These are phyloP conservation scores for Lathronympha strigana DNA, from an alignment of 2,888 invertebrate genomes.

Conservation along the genomic window DNA sequence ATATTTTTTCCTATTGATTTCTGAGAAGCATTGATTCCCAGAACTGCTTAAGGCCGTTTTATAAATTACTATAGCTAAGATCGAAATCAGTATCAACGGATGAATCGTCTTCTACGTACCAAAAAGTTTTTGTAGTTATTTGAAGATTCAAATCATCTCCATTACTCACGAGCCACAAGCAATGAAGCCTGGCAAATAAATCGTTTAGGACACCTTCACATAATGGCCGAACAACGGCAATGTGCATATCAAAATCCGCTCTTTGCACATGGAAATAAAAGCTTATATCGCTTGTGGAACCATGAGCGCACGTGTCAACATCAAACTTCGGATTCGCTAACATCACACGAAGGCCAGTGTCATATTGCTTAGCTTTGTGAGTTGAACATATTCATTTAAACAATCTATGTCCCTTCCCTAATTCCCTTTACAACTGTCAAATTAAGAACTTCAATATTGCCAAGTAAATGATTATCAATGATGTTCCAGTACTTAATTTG, in stretches of 20 bases:
- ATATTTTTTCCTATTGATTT: constrained; percentile 5
- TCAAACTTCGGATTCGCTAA: constrained; percentile 36
- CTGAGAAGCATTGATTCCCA: background rate
- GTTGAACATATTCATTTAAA: background rate
- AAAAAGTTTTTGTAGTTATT: background rate
- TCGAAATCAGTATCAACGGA: background rate
- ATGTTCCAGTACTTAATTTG: too few relatives aligned
- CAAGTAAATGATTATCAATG: background rate
- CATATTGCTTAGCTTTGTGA: constrained; percentile 29
- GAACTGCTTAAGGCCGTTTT: background rate
- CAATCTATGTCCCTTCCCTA: background rate
- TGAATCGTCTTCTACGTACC: background rate
- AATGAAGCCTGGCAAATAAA: constrained; percentile 12
- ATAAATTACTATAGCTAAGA: background rate
- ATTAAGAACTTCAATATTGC: background rate
- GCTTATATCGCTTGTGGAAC: background rate
- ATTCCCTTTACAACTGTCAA: background rate
- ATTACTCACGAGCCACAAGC: constrained; percentile 11
- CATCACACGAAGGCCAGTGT: constrained; percentile 41
- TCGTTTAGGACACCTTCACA: constrained; percentile 7
- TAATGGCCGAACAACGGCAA: background rate
- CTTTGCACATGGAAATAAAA: constrained; percentile 3
- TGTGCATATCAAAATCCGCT: background rate
- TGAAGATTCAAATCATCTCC: constrained; percentile 2
- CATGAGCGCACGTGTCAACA: constrained; percentile 15